Percentiles rank a stretch among this genome's conserved stretches.
Conservation (phyloP, 2,797 vertebrate species). For the Poeciliopsis gracilis region DNA sequence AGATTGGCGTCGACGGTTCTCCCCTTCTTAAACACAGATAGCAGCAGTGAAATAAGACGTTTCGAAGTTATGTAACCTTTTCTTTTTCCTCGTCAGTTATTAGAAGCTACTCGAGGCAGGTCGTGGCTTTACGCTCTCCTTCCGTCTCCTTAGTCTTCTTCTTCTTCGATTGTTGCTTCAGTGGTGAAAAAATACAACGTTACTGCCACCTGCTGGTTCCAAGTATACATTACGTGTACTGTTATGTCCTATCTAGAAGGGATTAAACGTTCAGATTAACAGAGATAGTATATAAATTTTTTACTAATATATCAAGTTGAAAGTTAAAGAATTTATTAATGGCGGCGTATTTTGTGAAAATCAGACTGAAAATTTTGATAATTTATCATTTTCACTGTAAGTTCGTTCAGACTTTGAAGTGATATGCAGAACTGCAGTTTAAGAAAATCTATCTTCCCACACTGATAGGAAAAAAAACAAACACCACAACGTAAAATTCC, state of each 20-base stretch:
- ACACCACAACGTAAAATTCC: no score
- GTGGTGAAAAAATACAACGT: neutral
- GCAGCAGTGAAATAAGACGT: conserved; percentile 11
- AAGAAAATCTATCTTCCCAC: neutral
- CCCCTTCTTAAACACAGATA: conserved; percentile 17
- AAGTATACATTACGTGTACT: neutral
- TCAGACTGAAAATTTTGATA: neutral
- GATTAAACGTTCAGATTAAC: neutral
- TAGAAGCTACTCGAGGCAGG: conserved; percentile 22
- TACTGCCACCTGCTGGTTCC: conserved; percentile 33
- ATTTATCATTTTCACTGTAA: neutral
- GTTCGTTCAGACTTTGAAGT: neutral
- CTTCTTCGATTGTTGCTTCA: conserved; percentile 2
- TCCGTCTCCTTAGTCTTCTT: conserved; percentile 45
- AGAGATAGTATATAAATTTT: neutral
- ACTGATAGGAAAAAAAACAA: neutral
- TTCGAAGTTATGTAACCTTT: conserved; percentile 58
- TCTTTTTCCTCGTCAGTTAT: conserved; percentile 9
- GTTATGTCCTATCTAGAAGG: neutral
- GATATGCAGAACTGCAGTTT: neutral
- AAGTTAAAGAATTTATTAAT: neutral
- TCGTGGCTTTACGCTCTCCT: conserved; percentile 57
- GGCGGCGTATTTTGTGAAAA: neutral
- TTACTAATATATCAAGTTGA: neutral
- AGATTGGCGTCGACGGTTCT: conserved; percentile 29